Base-by-base conservation (phyloP, 2,797 vertebrate genomes). In the Aeoliscus strigatus region DNA sequence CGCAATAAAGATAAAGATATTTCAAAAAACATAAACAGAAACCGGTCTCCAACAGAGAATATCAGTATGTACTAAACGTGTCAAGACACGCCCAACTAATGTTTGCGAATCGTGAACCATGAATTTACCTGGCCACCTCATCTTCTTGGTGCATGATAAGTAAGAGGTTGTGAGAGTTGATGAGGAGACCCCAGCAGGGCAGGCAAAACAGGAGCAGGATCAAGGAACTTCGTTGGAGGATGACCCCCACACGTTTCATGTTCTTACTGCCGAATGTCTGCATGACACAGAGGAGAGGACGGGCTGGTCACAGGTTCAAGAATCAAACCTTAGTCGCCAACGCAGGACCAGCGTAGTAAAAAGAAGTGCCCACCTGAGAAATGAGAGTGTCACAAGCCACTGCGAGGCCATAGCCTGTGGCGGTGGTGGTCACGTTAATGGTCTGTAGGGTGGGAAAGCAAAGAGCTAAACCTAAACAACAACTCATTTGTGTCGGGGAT, bases 251-350 rank as follows among this genome's bases (percentile, higher is more conserved):
- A 0, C 88, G 81, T 68, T 89, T 92, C 83, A 94, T 43, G 72
- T 97, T 96, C 67, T 79, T 90, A 65, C 91, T 48, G 1, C 94
- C 94, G 0, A 75, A 95, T 0, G 92, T 92, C 94, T 97, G 73
- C 2, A 39, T 32, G 62, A 25, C 13, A 59, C 24, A 55, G 40
- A 27, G 8, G 1, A 53, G 6, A 49, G 4, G n/a, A n/a, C n/a
- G n/a, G n/a, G n/a, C n/a, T n/a, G n/a, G n/a, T n/a, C n/a, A n/a
- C n/a, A n/a, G n/a, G n/a, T n/a, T n/a, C n/a, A n/a, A n/a, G n/a
- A n/a, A n/a, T n/a, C n/a, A n/a, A n/a, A n/a, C n/a, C n/a, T n/a
- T n/a, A n/a, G n/a, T n/a, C n/a, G n/a, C n/a, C n/a, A n/a, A n/a
- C n/a, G n/a, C n/a, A n/a, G n/a, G n/a, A n/a, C n/a, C n/a, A n/a